Base-by-base conservation (phyloP, 1,140 invertebrate species). In the Agrypnia vestita region DNA sequence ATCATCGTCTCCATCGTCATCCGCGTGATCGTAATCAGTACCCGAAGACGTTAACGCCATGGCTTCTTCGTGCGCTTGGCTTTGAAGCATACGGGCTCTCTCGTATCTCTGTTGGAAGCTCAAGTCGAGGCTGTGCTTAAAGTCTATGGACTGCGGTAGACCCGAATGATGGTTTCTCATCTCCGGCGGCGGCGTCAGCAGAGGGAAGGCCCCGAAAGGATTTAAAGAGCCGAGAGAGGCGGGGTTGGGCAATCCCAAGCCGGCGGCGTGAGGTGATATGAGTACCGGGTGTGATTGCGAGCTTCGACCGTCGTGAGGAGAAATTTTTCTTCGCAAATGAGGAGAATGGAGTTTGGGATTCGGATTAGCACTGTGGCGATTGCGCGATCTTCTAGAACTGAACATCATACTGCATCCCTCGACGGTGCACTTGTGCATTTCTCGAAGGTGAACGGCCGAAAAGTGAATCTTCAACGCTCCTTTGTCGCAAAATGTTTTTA, bases 341-440 rank as follows among this genome's bases (percentile, higher is more conserved):
- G 97, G 97, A 8, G 96, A 98, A 88, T 99, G 98, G 6, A 99
- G 89, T 87, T 99, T 99, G 0, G 98, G 98, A 90, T 99, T 99
- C 0, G 97, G 98, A 88, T 99, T 99, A 8, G 98, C 97, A 86
- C 96, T 97, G 87, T 99, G 98, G 0, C 98, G 92, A 86, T 99
- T 99, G 43, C 98, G 91, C 19, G 97, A 98, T 78, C 98, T 91
- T 81, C 98, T 91, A 12, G 97, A 99, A 87, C 97, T 99, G 86
- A 99, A 99, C 96, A 99, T 98, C 97, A 99, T 99, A 86, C 96
- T 99, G 89, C 98, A 99, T 0, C 98, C 98, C 85, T 97, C 96
- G 0, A 99, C 97, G 0, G 98, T 99, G 86, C 98, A 99, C 87
- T 97, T 98, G 88, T 99, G 98, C 98, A 99, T 99, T 90, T 99